phyloP scores from a whole-genome alignment of 2,888 invertebrate species.

The Drosophila ezoana region DNA sequence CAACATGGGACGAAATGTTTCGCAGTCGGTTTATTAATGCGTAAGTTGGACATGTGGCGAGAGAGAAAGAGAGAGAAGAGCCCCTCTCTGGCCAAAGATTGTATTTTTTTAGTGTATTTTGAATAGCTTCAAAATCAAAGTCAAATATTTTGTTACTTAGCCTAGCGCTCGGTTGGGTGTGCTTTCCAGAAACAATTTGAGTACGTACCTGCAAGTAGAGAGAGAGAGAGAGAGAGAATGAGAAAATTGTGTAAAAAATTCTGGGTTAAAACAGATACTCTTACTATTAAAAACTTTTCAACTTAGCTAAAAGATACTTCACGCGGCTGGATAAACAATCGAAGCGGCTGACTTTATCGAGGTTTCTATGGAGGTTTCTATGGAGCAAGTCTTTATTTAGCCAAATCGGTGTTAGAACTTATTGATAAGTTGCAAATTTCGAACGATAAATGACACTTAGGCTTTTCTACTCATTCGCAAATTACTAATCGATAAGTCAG shows the following conservation, averaged over 20 bases:
- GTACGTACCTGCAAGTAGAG: conserved; percentile 61
- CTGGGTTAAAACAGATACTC: conserved; percentile 21
- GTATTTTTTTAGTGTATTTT: background rate
- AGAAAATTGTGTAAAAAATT: background rate
- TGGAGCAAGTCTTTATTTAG: too few species aligned
- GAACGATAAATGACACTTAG: too few species aligned
- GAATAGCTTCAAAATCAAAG: conserved; percentile 39
- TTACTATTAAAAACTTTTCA: conserved; percentile 14
- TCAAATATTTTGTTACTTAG: conserved; percentile 43
- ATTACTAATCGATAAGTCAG: too few species aligned
- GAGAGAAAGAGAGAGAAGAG: too few species aligned
- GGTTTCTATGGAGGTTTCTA: too few species aligned
- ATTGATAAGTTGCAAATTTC: too few species aligned
- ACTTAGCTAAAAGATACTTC: background rate
- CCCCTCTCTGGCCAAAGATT: too few species aligned
- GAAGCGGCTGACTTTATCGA: background rate
- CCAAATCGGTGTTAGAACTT: too few species aligned
- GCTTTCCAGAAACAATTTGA: conserved; percentile 5
- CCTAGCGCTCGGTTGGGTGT: background rate
- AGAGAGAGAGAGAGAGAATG: background rate
- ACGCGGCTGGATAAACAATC: conserved; percentile 3
- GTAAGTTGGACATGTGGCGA: conserved; percentile 34
- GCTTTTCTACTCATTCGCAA: too few species aligned
- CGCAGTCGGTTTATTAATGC: conserved; percentile 57
- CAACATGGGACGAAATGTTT: conserved; percentile 16